Evolutionary conservation across 2,113 vertebrate species (phyloP).

Genomic region (Electrona antarctica): DNA sequence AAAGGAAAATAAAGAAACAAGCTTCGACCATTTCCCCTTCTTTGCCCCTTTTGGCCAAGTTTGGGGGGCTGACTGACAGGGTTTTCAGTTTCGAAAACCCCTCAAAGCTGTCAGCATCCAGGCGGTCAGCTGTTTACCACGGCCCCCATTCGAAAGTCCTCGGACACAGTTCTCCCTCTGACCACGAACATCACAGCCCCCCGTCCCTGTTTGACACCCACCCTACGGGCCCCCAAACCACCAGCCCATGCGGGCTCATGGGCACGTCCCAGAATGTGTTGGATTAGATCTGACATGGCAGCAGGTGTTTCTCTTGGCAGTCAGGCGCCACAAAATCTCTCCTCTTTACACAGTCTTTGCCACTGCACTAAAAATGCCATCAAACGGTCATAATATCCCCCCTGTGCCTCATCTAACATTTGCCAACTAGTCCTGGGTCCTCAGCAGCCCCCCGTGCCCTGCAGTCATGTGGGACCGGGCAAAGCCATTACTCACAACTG

Average conservation of each 20-base stretch:
- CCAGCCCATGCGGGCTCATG: slow-evolving; percentile 21
- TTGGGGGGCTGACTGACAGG: slow-evolving; percentile 47
- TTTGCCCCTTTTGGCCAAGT: slow-evolving; percentile 39
- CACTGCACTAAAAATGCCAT: slow-evolving; percentile 28
- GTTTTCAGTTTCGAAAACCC: slow-evolving; percentile 61
- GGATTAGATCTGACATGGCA: slow-evolving; percentile 47
- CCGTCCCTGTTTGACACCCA: slow-evolving; percentile 22
- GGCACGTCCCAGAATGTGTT: slow-evolving; percentile 53
- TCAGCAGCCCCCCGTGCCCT: slow-evolving; percentile 17
- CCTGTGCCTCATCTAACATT: slow-evolving; percentile 20
- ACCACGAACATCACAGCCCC: slow-evolving; percentile 35
- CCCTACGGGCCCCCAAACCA: slow-evolving; percentile 38
- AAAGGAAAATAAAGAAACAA: slow-evolving; percentile 56
- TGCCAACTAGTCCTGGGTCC: slow-evolving; percentile 29
- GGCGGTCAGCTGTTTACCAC: slow-evolving; percentile 50
- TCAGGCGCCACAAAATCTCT: slow-evolving; percentile 31
- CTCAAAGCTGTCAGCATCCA: slow-evolving; percentile 63
- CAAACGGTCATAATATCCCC: slow-evolving; percentile 21
- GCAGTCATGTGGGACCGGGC: slow-evolving; percentile 22
- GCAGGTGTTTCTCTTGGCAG: slow-evolving; percentile 53
- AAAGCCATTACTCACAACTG: slow-evolving; percentile 55
- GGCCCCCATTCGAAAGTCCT: slow-evolving; percentile 29
- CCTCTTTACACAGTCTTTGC: slow-evolving; percentile 17
- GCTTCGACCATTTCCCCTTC: slow-evolving; percentile 26
- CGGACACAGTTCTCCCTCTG: slow-evolving; percentile 37